Evolutionary conservation across 2,113 vertebrate genomes (phyloP), one percentile per base, ranked within the genome.

Genomic region (Phoenicopterus ruber): DNA sequence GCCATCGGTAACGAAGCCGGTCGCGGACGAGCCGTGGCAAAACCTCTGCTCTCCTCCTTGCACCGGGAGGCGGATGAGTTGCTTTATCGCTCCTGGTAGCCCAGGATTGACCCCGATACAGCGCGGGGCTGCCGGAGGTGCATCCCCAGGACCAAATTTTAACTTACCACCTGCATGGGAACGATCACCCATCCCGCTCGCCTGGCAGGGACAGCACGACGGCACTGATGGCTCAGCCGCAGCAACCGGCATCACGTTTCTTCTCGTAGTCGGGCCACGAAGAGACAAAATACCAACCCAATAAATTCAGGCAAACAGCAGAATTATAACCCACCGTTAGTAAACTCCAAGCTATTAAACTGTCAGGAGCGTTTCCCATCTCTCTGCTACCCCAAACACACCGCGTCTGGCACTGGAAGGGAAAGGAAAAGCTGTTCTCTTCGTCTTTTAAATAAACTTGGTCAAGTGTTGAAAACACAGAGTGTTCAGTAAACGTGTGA

Each of bases 291-390:
- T 47, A 67, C 42, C 66, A 49, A 74, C 65, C 55, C 58, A 9
- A 82, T 62, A 91, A 92, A 95, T 93, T 50, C 86, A 82, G 54
- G 71, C 31, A 66, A 92, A 73, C 10, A 66, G 80, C 40, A 72
- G 58, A 93, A 87, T 93, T 79, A 70, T 76, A 93, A 84, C 54
- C 54, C 76, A 21, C 20, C 6, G 3, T 47, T 79, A 94, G 73
- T 36, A 89, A 96, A 96, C 77, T 71, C 54, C n/a, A n/a, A 87
- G 83, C 77, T 89, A 77, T 96, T 95, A 91, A 96, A 93, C 69
- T 72, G 78, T 88, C 94, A 90, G 47, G 67, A 91, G 46, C 4
- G 2, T 67, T 90, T 88, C 88, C 74, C 17, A 2, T 85, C 95
- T 90, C 73, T 58, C 50, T 13, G 9, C 50, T 62, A 26, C 21